Evolutionary conservation across 2,797 vertebrate species (phyloP), one percentile per base, ranked within the genome.

Genomic region (Serranus cabrilla): DNA sequence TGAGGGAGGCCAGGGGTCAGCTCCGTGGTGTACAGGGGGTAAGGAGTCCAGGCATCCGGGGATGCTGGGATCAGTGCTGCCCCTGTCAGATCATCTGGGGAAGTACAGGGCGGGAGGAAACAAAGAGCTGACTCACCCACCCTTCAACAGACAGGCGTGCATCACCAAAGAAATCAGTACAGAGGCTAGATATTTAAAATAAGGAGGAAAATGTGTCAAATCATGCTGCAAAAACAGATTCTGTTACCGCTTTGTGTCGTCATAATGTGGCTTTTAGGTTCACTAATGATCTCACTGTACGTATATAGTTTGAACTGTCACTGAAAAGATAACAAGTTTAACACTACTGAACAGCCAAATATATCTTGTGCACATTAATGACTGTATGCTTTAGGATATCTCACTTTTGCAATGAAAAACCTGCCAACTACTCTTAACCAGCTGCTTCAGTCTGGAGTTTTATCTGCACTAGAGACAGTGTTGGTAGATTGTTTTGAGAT

Each of bases 21-120:
- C 94, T 99, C 98, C 0, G 97, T 96, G 91, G 97, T 97, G 91
- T 99, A 99, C 68, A 99, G 94, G 0, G 98, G 97, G 85, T 99
- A 99, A 39, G 98, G 98, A 80, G 97, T 96, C 98, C 98, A 99
- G 0, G 97, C 95, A 85, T 99, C 98, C 0, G 98, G 97, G 43
- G 98, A 98, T 0, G 98, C 97, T 31, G 98, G 97, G 75, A 99
- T 99, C 83, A 99, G 94, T 87, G 98, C 96, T 10, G 98, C 96
- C 92, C 98, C 98, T 7, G 98, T 97, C 94, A 99, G 95, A 92
- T 99, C 98, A 96, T 99, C 98, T 99, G 85, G 27, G 71, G 73
- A 77, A 76, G 88, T 18, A 74, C 56, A 89, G 50, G 65, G 81
- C 25, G 1, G 66, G 71, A 76, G 72, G 56, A 83, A 57, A 87